phyloP scores from a whole-genome alignment of 1,140 invertebrate genomes.

The Listronotus oregonensis region DNA sequence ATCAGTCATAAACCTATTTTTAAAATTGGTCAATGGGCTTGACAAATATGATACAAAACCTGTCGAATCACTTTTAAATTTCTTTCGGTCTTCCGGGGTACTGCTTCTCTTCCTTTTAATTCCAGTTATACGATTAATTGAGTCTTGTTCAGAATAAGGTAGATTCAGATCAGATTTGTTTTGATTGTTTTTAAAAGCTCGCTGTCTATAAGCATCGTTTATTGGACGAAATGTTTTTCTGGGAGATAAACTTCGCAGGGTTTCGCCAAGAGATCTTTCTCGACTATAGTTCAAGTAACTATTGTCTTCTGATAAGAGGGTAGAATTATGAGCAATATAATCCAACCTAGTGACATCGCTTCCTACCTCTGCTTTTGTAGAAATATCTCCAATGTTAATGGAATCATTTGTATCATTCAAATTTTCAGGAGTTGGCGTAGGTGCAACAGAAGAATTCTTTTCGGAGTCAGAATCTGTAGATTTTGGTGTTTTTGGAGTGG shows the following conservation, averaged over 20 bases:
- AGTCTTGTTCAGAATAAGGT: conserved; percentile 29
- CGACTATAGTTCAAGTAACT: conserved; percentile 37
- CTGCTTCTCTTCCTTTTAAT: conserved; percentile 48
- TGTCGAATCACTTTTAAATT: conserved; percentile 43
- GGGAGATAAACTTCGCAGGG: conserved; percentile 43
- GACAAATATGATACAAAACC: conserved; percentile 48
- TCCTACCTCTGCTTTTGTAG: conserved; percentile 47
- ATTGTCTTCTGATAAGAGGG: conserved; percentile 33
- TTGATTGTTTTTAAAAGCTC: conserved; percentile 38
- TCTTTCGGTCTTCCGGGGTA: conserved; percentile 46
- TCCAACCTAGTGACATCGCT: conserved; percentile 45
- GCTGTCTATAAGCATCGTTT: conserved; percentile 43
- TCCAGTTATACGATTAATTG: conserved; percentile 38
- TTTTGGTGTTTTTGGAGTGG: conserved; percentile 54
- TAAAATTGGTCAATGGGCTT: conserved; percentile 47
- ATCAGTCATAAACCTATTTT: conserved; percentile 40
- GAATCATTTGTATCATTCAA: conserved; percentile 40
- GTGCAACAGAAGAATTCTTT: conserved; percentile 21
- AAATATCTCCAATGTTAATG: conserved; percentile 37
- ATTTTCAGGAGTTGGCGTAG: conserved; percentile 25
- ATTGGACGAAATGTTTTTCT: conserved; percentile 46
- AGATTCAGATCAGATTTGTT: conserved; percentile 38
- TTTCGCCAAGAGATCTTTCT: conserved; percentile 43
- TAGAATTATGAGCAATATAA: conserved; percentile 33
- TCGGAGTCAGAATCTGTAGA: conserved; percentile 33